Evolutionary conservation across 2,888 invertebrate genomes (phyloP).

Genomic region (Toxonevra muliebris): DNA sequence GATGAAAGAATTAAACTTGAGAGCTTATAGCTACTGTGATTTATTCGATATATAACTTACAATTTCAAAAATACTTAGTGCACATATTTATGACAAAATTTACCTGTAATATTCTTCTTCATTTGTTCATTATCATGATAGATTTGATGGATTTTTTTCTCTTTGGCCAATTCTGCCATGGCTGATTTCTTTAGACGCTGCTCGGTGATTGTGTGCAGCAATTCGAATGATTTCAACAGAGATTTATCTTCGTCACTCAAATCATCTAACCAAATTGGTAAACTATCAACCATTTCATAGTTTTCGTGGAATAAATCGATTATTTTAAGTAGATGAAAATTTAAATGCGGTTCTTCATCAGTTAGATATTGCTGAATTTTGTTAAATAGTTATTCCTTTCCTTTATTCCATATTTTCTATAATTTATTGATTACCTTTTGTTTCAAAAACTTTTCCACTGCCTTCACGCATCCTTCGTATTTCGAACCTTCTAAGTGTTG

Average conservation of each 20-base stretch:
- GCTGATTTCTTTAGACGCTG: conserved; percentile 44
- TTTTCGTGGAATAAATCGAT: conserved; percentile 43
- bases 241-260: conserved; percentile 33
- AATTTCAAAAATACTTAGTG: no score
- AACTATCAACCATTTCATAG: conserved; percentile 30
- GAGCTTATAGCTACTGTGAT: no score
- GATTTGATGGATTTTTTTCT: conserved; percentile 45
- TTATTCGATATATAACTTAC: no score
- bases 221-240: conserved; percentile 39
- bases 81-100: background rate
- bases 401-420: no score
- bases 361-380: background rate
- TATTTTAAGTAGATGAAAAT: conserved; percentile 36
- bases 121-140: conserved; percentile 44
- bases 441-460: conserved; percentile 39
- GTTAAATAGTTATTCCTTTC: no score
- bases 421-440: conserved; percentile 32
- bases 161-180: conserved; percentile 40
- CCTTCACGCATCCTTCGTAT: conserved; percentile 36
- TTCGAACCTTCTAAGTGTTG: conserved; percentile 36
- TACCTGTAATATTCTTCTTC: conserved; percentile 43
- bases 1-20: no score
- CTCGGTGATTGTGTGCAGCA: conserved; percentile 39
- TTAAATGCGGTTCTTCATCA: conserved; percentile 23
- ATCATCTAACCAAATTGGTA: conserved; percentile 37